Evolutionary conservation across 2,797 vertebrate species (phyloP).

Genomic region (Cygnus olor): DNA sequence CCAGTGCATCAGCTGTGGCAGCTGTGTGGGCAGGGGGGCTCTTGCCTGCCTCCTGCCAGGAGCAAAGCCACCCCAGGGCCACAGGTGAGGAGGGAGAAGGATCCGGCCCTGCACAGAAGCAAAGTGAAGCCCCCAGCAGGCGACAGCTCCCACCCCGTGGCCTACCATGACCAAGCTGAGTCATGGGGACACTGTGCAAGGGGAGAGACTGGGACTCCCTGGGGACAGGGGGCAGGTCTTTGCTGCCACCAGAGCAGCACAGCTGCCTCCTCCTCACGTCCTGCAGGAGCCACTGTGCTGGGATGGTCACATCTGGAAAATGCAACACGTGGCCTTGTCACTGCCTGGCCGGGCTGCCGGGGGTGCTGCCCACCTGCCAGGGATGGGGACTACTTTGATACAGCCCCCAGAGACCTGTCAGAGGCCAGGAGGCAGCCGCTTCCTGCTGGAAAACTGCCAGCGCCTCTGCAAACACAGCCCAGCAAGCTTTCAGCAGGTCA

Average conservation of each 20-base stretch:
- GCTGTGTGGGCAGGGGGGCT: fast-evolving
- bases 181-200: too few relatives aligned
- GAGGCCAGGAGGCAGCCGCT: too few relatives aligned
- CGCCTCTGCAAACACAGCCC: neutral
- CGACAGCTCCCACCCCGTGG: too few relatives aligned
- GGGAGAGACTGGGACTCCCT: too few relatives aligned
- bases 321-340: too few relatives aligned
- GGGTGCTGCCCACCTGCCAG: neutral
- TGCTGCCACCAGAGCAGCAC: too few relatives aligned
- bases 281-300: neutral
- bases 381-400: too few relatives aligned
- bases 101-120: neutral
- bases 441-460: neutral
- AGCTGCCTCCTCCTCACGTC: neutral
- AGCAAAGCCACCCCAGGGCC: neutral
- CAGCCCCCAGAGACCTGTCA: too few relatives aligned
- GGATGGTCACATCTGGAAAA: neutral
- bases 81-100: too few relatives aligned
- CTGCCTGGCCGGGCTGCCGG: neutral
- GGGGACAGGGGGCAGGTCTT: neutral
- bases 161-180: too few relatives aligned
- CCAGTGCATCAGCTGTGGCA: neutral
- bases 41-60: fast-evolving
- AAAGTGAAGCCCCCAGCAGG: neutral
- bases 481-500: neutral